Evolutionary conservation across 2,113 vertebrate genomes (phyloP).

Genomic region (Coturnix japonica): DNA sequence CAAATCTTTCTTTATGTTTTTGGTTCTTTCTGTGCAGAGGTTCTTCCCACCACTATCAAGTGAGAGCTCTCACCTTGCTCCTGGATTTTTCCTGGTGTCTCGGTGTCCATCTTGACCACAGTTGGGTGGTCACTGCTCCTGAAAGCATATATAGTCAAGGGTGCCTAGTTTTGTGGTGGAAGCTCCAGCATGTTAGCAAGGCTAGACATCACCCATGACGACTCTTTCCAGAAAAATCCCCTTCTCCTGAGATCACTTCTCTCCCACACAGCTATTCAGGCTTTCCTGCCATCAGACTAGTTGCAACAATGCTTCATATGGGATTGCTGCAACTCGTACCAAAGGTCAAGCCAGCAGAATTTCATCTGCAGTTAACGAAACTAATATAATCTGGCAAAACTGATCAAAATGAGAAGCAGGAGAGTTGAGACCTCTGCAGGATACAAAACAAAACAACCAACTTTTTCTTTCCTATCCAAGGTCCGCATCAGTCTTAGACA

Average conservation of each 20-base stretch:
- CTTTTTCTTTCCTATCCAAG: background rate
- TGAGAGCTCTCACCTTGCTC: background rate
- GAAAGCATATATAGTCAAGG: background rate
- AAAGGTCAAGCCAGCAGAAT: background rate
- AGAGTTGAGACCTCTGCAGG: background rate
- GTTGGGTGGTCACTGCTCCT: background rate
- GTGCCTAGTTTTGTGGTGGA: background rate
- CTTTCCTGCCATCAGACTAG: background rate
- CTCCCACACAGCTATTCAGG: background rate
- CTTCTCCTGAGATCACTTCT: background rate
- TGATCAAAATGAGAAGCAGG: background rate
- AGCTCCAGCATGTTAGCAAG: background rate
- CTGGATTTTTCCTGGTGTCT: background rate
- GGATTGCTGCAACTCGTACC: background rate
- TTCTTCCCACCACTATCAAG: fast-evolving
- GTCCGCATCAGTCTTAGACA: background rate
- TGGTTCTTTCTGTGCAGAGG: background rate
- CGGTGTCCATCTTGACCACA: background rate
- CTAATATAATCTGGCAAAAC: background rate
- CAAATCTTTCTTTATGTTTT: background rate
- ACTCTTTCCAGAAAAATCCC: background rate
- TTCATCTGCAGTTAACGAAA: background rate
- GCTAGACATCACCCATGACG: background rate
- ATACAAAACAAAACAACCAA: background rate
- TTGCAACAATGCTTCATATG: background rate